Conservation (phyloP, 1,140 invertebrate genomes). For the Drosophila pseudoananassae region DNA sequence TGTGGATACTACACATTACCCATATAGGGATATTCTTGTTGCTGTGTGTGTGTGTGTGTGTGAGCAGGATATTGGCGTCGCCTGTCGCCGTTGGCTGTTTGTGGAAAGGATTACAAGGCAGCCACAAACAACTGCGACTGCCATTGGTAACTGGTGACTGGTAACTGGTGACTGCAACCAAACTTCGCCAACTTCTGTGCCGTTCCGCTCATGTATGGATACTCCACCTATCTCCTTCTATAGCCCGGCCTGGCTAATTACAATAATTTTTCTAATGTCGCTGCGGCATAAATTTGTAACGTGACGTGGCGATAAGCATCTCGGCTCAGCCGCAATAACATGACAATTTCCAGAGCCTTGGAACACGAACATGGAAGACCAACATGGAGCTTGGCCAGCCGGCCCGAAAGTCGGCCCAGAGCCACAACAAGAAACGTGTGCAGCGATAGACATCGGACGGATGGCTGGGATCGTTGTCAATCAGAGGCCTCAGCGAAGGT, state of each 20-base stretch:
- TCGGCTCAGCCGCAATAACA: conserved; percentile 48
- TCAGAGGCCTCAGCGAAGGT: conserved; percentile 41
- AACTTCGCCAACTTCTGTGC: conserved; percentile 1
- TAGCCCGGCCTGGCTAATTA: conserved; percentile 52
- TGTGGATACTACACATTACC: conserved; percentile 35
- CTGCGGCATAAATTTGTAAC: conserved; percentile 75
- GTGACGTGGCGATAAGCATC: conserved; percentile 74
- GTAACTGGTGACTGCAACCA: conserved; percentile 11
- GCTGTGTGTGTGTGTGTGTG: conserved; percentile 16
- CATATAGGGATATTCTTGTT: not conserved
- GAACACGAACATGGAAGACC: conserved; percentile 63
- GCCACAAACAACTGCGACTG: conserved; percentile 68
- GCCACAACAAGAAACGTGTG: conserved; percentile 58
- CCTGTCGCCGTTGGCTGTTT: conserved; percentile 72
- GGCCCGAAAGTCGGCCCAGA: conserved; percentile 10
- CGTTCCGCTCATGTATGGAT: not conserved
- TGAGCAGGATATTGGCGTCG: conserved; percentile 69
- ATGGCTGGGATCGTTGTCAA: conserved; percentile 65
- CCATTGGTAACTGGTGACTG: conserved; percentile 18
- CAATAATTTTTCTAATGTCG: conserved; percentile 79
- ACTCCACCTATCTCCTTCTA: conserved; percentile 23
- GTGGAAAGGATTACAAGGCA: conserved; percentile 73
- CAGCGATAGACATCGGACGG: conserved; percentile 60
- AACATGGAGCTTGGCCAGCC: conserved; percentile 38
- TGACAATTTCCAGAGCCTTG: conserved; percentile 71